A percentile compares a stretch with the other conserved stretches of the same genome.
phyloP scores from a whole-genome alignment of 1,140 invertebrate species.

The Platorchestia sp. region DNA sequence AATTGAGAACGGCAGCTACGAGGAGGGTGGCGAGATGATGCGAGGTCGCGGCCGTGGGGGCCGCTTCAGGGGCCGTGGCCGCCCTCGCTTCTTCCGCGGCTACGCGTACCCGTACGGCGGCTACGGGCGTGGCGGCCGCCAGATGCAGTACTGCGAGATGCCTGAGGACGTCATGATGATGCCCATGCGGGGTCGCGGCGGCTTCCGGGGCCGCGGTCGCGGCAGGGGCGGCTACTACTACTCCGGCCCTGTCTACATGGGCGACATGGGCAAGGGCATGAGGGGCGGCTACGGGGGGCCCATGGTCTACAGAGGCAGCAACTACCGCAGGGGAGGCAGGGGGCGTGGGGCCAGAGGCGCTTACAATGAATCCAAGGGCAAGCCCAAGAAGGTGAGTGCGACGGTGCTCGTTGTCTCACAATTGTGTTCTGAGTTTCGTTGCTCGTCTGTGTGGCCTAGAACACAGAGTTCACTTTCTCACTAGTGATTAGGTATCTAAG shows the following conservation, averaged over 20 bases:
- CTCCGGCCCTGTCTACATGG: constrained; percentile 63
- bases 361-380: constrained; percentile 73
- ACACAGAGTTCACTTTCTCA: background rate
- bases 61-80: constrained; percentile 68
- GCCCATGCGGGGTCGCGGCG: constrained; percentile 64
- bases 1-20: constrained; percentile 61
- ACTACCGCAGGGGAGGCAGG: constrained; percentile 61
- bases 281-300: constrained; percentile 58
- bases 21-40: constrained; percentile 68
- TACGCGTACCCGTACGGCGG: constrained; percentile 63
- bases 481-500: no score
- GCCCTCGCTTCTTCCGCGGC: constrained; percentile 68
- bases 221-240: constrained; percentile 68
- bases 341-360: constrained; percentile 66
- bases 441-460: background rate
- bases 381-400: constrained; percentile 71
- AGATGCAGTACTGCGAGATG: constrained; percentile 65
- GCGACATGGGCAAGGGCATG: constrained; percentile 58
- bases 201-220: constrained; percentile 68
- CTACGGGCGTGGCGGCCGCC: constrained; percentile 61
- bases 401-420: background rate
- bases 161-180: constrained; percentile 63
- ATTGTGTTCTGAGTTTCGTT: background rate
- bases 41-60: constrained; percentile 68
- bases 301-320: constrained; percentile 64